phyloP scores from a whole-genome alignment of 1,140 invertebrate species.

The Apolygus lucorum region DNA sequence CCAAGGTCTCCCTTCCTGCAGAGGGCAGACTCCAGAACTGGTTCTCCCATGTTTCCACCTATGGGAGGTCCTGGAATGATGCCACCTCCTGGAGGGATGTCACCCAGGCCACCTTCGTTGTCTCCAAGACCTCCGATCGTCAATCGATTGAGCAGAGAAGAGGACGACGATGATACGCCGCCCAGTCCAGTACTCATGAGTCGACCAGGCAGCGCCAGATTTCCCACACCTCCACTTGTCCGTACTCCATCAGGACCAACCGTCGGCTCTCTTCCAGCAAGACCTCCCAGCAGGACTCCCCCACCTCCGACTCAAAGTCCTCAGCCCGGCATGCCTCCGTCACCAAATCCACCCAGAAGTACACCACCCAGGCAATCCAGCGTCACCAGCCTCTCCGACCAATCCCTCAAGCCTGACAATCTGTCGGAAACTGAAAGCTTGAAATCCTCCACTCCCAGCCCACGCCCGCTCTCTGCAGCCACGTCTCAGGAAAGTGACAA shows the following conservation, averaged over 20 bases:
- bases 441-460: not conserved
- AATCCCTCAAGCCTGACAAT: constrained; percentile 13
- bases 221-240: constrained; percentile 16
- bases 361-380: constrained; percentile 17
- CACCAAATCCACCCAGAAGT: not conserved
- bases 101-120: not conserved
- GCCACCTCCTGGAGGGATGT: constrained; percentile 10
- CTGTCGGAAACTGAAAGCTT: not conserved
- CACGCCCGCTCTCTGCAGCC: not conserved
- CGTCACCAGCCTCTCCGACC: constrained; percentile 7
- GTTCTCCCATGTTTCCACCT: not conserved
- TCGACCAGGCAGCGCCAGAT: not conserved
- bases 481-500: not conserved
- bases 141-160: not conserved
- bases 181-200: not conserved
- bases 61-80: not conserved
- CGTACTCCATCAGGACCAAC: constrained; percentile 9
- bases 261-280: not conserved
- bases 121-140: constrained; percentile 9
- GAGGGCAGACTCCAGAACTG: constrained; percentile 13
- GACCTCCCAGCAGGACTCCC: not conserved
- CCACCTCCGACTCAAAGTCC: not conserved
- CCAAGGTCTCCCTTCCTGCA: not conserved
- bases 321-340: not conserved
- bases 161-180: not conserved